Conservation (phyloP, 2,888 invertebrate genomes). For the Leptarthrus brevirostris region DNA sequence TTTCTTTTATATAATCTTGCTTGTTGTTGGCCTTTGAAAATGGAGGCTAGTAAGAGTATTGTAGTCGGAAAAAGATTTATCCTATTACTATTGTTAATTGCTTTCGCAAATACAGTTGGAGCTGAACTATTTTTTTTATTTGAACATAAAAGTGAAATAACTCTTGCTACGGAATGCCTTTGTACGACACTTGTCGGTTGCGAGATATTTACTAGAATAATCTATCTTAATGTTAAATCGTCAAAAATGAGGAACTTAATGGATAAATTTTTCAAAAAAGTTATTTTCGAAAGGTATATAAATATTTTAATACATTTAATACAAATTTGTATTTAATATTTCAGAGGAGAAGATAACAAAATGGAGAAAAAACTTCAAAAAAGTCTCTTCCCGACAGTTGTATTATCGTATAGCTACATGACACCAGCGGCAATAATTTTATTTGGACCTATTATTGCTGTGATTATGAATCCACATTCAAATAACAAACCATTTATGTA, state of each 20-base stretch:
- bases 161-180: constrained; percentile 38
- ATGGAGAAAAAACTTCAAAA: constrained; percentile 13
- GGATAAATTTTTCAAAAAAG: constrained; percentile 36
- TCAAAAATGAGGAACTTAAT: constrained; percentile 1
- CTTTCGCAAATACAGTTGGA: constrained; percentile 32
- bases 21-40: constrained; percentile 42
- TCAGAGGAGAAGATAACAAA: constrained; percentile 40
- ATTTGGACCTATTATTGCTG: constrained; percentile 13
- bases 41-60: neutral
- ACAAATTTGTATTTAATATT: too few species aligned
- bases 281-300: constrained; percentile 17
- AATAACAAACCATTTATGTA: constrained; percentile 48
- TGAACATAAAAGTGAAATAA: constrained; percentile 32
- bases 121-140: constrained; percentile 43
- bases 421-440: constrained; percentile 26
- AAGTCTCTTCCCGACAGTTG: constrained; percentile 10
- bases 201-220: constrained; percentile 33
- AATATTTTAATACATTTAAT: too few species aligned
- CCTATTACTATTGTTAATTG: constrained; percentile 3
- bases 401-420: constrained; percentile 33
- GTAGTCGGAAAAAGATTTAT: constrained; percentile 16
- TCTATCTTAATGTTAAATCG: constrained; percentile 32
- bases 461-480: constrained; percentile 31
- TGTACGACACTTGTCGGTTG: constrained; percentile 49
- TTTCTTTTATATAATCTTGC: neutral